phyloP scores from a whole-genome alignment of 2,113 vertebrate genomes.

The Atlantisia rogersi region DNA sequence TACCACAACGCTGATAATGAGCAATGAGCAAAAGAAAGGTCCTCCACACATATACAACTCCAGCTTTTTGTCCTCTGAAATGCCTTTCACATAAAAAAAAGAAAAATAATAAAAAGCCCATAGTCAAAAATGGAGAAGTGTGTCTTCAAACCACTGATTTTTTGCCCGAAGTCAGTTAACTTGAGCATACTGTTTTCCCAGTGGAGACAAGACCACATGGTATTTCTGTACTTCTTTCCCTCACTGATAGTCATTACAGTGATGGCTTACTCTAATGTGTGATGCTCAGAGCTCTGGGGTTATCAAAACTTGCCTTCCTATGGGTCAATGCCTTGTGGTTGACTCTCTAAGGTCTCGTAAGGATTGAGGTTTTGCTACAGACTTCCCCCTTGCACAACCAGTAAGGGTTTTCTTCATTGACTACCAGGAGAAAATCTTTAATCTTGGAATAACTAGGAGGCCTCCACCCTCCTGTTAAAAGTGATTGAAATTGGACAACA shows the following conservation, averaged over 20 bases:
- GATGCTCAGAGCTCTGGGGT: background rate
- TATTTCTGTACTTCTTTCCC: background rate
- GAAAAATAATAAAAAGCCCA: background rate
- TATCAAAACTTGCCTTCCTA: background rate
- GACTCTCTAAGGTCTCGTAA: background rate
- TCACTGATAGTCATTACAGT: background rate
- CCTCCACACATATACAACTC: background rate
- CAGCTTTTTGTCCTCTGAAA: background rate
- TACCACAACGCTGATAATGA: background rate
- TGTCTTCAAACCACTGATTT: background rate
- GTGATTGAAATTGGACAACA: background rate
- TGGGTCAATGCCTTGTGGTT: background rate
- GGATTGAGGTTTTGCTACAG: background rate
- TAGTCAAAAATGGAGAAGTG: background rate
- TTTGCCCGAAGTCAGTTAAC: background rate
- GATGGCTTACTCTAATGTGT: background rate
- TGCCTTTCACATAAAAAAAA: background rate
- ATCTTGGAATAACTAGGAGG: rapidly evolving
- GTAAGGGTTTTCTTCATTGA: background rate
- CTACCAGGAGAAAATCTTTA: background rate
- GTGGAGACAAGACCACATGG: background rate
- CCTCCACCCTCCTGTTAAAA: background rate
- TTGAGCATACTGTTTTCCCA: background rate
- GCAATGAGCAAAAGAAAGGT: background rate
- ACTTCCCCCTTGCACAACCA: background rate